phyloP scores from a whole-genome alignment of 2,113 vertebrate species.

The Trichomycterus rosablanca region DNA sequence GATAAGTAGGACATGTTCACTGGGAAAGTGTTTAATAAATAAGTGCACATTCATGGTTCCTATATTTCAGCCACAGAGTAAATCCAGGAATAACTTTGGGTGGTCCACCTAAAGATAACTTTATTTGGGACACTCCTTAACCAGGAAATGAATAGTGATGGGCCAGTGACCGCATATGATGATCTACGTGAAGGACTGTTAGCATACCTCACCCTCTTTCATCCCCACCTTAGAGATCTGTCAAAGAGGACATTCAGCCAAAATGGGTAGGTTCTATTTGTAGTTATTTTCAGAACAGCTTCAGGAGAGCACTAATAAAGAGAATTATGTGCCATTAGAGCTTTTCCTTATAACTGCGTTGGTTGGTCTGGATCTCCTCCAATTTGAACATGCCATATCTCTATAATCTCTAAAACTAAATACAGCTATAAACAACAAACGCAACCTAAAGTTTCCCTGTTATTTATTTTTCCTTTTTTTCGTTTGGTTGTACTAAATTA shows the following conservation, averaged over 20 bases:
- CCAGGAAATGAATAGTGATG: not conserved
- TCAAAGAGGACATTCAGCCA: not conserved
- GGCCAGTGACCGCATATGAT: not conserved
- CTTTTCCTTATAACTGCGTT: not conserved
- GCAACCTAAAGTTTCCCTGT: too few species aligned
- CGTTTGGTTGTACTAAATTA: conserved; percentile 15
- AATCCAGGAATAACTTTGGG: not conserved
- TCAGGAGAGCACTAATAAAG: not conserved
- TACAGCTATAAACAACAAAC: too few species aligned
- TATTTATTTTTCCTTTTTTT: not conserved
- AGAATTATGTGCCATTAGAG: not conserved
- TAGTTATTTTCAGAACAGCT: conserved; percentile 13
- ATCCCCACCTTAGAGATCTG: not conserved
- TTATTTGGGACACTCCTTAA: not conserved
- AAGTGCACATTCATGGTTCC: too few species aligned
- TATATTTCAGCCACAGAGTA: too few species aligned
- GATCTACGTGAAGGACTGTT: not conserved
- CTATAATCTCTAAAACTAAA: conserved; percentile 12
- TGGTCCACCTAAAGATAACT: not conserved
- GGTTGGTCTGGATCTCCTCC: not conserved
- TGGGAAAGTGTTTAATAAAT: not conserved
- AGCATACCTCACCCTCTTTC: not conserved
- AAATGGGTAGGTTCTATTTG: not conserved
- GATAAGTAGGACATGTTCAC: conserved; percentile 1
- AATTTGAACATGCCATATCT: not conserved